These are phyloP conservation scores for Heliangelus exortis DNA, from an alignment of 2,797 vertebrate genomes.

Conservation along the genomic window DNA sequence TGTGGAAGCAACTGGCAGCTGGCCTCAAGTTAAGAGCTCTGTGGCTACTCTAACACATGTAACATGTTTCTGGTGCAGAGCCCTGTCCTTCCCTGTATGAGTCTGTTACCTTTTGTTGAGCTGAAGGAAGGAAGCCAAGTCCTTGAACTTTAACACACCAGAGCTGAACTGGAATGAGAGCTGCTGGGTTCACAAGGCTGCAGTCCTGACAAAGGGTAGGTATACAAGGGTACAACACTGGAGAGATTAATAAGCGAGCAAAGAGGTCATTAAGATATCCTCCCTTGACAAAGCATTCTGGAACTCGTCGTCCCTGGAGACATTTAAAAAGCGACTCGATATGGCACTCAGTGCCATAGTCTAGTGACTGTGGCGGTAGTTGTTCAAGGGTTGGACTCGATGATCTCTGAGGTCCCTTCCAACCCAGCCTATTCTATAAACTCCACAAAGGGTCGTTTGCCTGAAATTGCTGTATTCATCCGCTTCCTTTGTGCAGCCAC, in stretches of 20 bases:
- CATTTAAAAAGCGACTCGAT: too few relatives aligned
- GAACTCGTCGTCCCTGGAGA: too few relatives aligned
- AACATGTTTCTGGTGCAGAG: neutral
- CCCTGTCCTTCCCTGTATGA: neutral
- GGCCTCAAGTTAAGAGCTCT: neutral
- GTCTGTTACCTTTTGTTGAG: neutral
- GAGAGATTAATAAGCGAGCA: neutral
- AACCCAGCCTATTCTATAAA: too few relatives aligned
- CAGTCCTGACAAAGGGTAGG: neutral
- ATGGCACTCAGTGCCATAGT: too few relatives aligned
- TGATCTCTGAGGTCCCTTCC: too few relatives aligned
- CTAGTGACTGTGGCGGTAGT: too few relatives aligned
- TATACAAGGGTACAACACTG: neutral
- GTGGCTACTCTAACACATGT: neutral
- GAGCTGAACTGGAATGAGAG: neutral
- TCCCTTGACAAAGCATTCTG: neutral
- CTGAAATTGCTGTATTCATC: neutral
- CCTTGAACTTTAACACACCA: neutral
- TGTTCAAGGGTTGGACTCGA: too few relatives aligned
- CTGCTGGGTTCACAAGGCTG: neutral
- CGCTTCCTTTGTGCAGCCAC: neutral
- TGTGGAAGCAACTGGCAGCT: neutral
- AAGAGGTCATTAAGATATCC: neutral
- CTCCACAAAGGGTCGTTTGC: neutral
- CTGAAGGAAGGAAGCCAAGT: neutral